Conservation (phyloP, 2,113 vertebrate species). For the Alces alces region DNA sequence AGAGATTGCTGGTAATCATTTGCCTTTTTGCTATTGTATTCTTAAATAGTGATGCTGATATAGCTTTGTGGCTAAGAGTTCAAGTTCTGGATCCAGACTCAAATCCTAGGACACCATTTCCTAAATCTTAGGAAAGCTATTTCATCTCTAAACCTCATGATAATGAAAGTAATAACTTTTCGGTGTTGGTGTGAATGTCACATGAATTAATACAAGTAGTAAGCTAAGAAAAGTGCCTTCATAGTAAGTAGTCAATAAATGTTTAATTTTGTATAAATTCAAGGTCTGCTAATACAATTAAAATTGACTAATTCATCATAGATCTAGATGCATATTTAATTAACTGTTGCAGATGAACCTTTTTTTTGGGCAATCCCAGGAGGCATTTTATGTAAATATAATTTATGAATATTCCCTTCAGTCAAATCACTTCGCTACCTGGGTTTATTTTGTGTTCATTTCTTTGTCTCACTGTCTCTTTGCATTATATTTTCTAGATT, state of each 20-base stretch:
- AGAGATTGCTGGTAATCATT: background rate
- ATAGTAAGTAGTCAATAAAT: background rate
- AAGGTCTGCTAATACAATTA: background rate
- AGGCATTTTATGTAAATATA: background rate
- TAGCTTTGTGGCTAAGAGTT: background rate
- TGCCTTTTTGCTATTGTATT: background rate
- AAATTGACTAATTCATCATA: background rate
- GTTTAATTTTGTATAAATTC: background rate
- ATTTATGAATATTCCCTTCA: background rate
- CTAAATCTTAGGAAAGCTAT: background rate
- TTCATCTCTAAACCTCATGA: background rate
- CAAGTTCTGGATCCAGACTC: background rate
- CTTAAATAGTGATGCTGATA: background rate
- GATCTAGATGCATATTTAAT: background rate
- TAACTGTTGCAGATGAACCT: background rate
- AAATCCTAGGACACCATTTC: background rate
- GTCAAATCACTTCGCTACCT: background rate
- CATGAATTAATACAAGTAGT: background rate
- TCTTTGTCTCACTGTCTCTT: background rate
- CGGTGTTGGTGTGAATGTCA: background rate
- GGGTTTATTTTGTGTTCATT: background rate
- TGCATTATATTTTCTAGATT: constrained; percentile 80
- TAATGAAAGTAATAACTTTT: background rate
- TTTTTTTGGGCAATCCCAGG: background rate
- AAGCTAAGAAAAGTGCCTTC: background rate